Evolutionary conservation across 2,113 vertebrate species (phyloP), one percentile per base, ranked within the genome.

Genomic region (Arothron firmamentum): DNA sequence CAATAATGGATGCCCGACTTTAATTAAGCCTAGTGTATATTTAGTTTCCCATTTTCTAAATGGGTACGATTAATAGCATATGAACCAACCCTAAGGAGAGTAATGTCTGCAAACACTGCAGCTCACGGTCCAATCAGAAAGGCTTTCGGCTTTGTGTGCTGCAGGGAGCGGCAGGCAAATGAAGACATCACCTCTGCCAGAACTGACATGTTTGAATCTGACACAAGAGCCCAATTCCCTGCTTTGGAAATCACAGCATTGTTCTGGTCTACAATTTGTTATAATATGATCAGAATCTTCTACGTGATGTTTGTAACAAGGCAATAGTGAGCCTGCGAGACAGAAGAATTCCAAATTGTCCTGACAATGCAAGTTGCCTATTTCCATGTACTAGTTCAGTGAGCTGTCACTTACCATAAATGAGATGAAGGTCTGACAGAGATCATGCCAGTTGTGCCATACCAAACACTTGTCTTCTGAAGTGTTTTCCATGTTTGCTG

Each of bases 21-120:
- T 90, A 91, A 91, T 90, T 87, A 90, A 89, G 82, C 69, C 28
- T 62, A 72, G 74, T 85, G 82, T 87, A 90, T 89, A 89, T 91
- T 88, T 86, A 88, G 83, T 66, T 17, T 62, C 70, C 67, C 48
- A 64, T 83, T 88, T 19, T 88, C 75, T 82, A 85, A 90, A 88
- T 75, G 75, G 66, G 51, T 65, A 72, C 72, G 71, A 84, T 88
- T 89, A 88, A 88, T 82, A 74, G 70, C 34, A 57, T 65, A 54
- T 59, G 21, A 17, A 47, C 74, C 56, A 54, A 65, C 63, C 70
- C 68, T 62, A 57, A 76, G 80, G 66, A 82, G 68, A 48, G 74
- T 49, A 52, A 25, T 38, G 58, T 70, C 77, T 74, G 70, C 56
- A 72, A 73, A 77, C 63, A 52, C 58, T 72, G 78, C 68, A 61